A percentile compares a stretch with the other conserved stretches of the same genome.
Evolutionary conservation across 2,888 invertebrate species (phyloP).

Genomic region (Smittia aterrima): DNA sequence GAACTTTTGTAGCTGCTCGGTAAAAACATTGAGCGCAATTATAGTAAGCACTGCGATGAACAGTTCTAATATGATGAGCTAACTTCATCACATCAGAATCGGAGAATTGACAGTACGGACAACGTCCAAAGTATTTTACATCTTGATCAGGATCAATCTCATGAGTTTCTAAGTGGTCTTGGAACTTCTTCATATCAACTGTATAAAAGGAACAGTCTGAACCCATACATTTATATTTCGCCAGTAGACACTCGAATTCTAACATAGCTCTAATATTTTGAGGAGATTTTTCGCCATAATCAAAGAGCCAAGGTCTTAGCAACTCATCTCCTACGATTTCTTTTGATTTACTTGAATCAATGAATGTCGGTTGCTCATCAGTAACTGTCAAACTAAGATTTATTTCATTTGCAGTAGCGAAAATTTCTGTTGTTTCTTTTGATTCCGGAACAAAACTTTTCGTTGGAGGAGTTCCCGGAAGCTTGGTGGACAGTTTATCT

Average conservation of each 20-base stretch:
- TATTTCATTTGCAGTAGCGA: too few relatives aligned
- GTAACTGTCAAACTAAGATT: too few relatives aligned
- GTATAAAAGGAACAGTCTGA: not conserved
- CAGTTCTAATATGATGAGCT: not conserved
- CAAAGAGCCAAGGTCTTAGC: not conserved
- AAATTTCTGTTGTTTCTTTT: not conserved
- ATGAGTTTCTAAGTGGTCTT: not conserved
- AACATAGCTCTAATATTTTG: not conserved
- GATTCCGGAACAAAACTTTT: not conserved
- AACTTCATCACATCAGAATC: not conserved
- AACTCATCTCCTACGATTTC: not conserved
- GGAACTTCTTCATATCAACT: not conserved
- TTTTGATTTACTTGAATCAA: too few relatives aligned
- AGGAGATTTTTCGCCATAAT: not conserved
- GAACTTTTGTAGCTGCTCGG: not conserved
- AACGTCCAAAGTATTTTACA: not conserved
- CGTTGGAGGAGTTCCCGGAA: not conserved
- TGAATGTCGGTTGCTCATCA: too few relatives aligned
- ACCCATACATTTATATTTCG: not conserved
- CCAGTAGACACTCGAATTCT: not conserved
- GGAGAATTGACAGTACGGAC: not conserved
- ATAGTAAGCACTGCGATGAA: not conserved
- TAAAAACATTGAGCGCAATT: not conserved
- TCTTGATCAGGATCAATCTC: not conserved
- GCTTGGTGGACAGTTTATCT: not conserved